Evolutionary conservation across 2,888 invertebrate genomes (phyloP).

Genomic region (Bembecia ichneumoniformis): DNA sequence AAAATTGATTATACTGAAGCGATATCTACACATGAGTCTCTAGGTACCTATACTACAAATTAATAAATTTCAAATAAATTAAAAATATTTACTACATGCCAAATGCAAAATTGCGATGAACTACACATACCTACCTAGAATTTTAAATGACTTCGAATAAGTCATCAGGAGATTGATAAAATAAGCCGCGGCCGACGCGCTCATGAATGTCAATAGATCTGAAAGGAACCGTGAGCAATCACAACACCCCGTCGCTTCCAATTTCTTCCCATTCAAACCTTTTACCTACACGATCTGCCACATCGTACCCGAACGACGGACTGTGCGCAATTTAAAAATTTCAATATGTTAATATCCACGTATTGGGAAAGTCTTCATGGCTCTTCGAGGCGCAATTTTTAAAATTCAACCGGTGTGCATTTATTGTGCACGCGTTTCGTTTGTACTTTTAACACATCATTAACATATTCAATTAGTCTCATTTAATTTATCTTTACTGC

Average conservation of each 20-base stretch:
- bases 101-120: no score
- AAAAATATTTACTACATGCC: no score
- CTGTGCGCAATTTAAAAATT: slow-evolving; percentile 2
- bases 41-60: no score
- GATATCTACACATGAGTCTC: no score
- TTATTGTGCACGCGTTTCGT: no score
- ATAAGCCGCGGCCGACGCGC: slow-evolving; percentile 5
- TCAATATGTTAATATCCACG: not conserved
- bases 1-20: no score
- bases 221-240: slow-evolving; percentile 22
- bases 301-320: slow-evolving; percentile 1
- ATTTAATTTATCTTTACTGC: not conserved
- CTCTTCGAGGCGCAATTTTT: not conserved
- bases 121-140: not conserved
- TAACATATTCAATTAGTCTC: not conserved
- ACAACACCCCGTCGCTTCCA: slow-evolving; percentile 31
- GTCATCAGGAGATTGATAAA: not conserved
- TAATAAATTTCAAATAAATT: no score
- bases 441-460: no score
- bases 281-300: slow-evolving; percentile 11
- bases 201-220: slow-evolving; percentile 30
- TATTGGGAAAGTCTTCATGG: not conserved
- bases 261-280: slow-evolving; percentile 46
- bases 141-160: not conserved
- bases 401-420: no score